Conservation (phyloP, 2,797 vertebrate species). For the Alectoris magna region DNA sequence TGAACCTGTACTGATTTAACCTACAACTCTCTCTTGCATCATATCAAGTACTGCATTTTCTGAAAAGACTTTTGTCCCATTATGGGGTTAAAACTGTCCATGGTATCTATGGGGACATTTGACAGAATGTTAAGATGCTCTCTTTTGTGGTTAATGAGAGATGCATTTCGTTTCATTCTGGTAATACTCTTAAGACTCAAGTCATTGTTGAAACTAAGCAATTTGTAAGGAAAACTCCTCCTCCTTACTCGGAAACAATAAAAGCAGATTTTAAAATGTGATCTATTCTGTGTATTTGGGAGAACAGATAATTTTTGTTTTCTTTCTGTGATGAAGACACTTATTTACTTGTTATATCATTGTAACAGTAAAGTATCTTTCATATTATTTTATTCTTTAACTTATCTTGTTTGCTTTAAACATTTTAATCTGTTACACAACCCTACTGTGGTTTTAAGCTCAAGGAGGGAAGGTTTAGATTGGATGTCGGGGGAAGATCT, state of each 20-base stretch:
- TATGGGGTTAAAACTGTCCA: not conserved
- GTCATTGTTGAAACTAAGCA: not conserved
- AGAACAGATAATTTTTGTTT: not conserved
- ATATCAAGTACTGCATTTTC: not conserved
- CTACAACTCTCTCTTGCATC: not conserved
- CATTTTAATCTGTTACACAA: not conserved
- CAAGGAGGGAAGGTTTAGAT: too few relatives aligned
- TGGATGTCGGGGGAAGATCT: too few relatives aligned
- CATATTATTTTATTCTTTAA: not conserved
- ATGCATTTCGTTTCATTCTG: not conserved
- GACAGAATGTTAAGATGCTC: not conserved
- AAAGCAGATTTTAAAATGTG: not conserved
- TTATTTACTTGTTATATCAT: not conserved
- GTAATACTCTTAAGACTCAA: not conserved
- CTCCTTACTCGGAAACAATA: not conserved
- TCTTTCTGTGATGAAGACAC: not conserved
- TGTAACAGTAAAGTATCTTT: not conserved
- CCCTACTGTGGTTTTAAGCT: not conserved
- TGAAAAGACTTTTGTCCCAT: not conserved
- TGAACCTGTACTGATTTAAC: not conserved
- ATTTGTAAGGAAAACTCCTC: not conserved
- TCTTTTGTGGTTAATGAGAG: not conserved
- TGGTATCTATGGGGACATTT: not conserved
- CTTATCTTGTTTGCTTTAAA: not conserved
- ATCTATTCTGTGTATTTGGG: not conserved